Evolutionary conservation across 1,140 invertebrate species (phyloP).

Genomic region (Melipona quadrifasciata): DNA sequence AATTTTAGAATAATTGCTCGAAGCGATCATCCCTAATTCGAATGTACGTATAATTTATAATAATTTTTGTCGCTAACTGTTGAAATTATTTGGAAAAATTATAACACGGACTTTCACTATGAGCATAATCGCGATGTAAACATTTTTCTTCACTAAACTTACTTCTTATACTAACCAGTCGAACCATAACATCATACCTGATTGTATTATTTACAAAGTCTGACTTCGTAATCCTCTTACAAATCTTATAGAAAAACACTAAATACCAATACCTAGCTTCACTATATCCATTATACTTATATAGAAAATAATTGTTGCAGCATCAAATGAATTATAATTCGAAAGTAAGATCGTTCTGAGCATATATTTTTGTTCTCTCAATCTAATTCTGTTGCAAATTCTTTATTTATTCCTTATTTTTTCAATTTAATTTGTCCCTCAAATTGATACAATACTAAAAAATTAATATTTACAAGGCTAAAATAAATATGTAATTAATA

Average conservation of each 20-base stretch:
- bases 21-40: background rate
- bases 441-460: too few species aligned
- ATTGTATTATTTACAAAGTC: background rate
- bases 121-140: background rate
- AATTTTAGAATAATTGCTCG: background rate
- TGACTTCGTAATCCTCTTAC: background rate
- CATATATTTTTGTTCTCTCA: background rate
- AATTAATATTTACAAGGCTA: too few species aligned
- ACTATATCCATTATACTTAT: background rate
- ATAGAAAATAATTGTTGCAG: background rate
- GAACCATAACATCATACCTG: background rate
- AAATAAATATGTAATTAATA: too few species aligned
- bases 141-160: background rate
- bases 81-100: background rate
- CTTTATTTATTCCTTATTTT: too few species aligned
- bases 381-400: background rate
- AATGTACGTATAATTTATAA: background rate
- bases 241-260: background rate
- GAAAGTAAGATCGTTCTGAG: too few species aligned
- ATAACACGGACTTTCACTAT: background rate
- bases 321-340: background rate
- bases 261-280: background rate
- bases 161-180: background rate
- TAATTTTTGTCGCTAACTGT: background rate
- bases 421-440: too few species aligned